Evolutionary conservation across 2,113 vertebrate genomes (phyloP), one percentile per base, ranked within the genome.

Genomic region (Muntiacus reevesi): DNA sequence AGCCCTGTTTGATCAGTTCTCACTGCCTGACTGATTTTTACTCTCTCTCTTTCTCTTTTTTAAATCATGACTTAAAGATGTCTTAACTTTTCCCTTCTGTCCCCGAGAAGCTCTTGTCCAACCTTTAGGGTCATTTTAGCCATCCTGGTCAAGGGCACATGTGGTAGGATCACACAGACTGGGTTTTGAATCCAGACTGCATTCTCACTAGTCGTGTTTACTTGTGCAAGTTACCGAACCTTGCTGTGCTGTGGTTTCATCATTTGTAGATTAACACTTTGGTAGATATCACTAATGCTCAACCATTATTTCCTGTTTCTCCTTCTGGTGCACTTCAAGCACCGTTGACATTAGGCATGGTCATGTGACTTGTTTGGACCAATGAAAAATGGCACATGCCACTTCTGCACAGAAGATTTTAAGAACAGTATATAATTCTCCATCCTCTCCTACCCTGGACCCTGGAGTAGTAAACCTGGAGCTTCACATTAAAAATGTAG

Each of bases 191-290:
- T 47, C n/a, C 25, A 67, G 54, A n/a, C n/a, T 67, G 40, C 45
- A 17, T 43, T 67, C 30, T 84, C 23, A 14, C 12, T 43, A 5
- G 7, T 40, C 1, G 0, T n/a, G 13, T 81, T 67, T 74, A 14
- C 33, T 62, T 36, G 45, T 6, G 43, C 9, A 50, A 0, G 4
- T 55, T 45, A 28, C 45, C n/a, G 6, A 54, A 27, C 3, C 36
- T 71, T 60, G 19, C 50, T 71, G 7, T 3, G 28, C 27, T 10
- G 0, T 16, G 4, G 1, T 9, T 9, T 23, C 40, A 30, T 78
- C 19, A 3, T 57, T 60, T 14, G 52, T 60, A 67, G 59, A 25
- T 79, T 40, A 55, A 50, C 7, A 2, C 40, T 3, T 3, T 19
- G 6, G 27, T 40, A 55, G 64, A 27, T 6, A 0, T 81, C 5